Evolutionary conservation across 2,113 vertebrate species (phyloP), one percentile per base, ranked within the genome.

Genomic region (Otolemur garnettii): DNA sequence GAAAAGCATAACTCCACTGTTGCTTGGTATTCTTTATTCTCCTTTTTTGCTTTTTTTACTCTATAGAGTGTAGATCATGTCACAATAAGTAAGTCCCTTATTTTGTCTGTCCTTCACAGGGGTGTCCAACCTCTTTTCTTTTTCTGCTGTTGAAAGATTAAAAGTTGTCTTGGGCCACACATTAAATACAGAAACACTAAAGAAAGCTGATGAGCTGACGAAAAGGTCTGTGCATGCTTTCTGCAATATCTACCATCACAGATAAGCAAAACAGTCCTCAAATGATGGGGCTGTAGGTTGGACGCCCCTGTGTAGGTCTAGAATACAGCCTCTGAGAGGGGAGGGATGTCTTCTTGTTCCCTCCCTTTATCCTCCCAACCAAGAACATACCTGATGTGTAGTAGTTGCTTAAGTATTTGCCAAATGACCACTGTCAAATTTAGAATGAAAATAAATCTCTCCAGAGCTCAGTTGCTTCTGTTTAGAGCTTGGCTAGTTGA

Each of bases 381-480:
- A 11, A n/a, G 77, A 60, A 21, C 4, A 17, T n/a, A 35, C n/a
- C 7, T 77, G 64, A 59, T 69, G 5, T 6, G 5, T 4, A 21
- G 26, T 57, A 18, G 11, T 30, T 14, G 28, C 38, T 72, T 7
- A 24, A 68, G 21, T 30, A 84, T 80, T 92, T 89, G 57, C 68
- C 78, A 74, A 30, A 22, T 10, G 15, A 50, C 66, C 26, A 30
- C 38, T 57, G 77, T 80, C 74, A 69, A 19, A 28, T 28, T 30
- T 79, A 91, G 80, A 93, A 19, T 3, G 78, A 33, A 72, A 90
- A 80, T 19, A 86, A 60, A 26, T 87, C 42, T 89, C 62, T 80
- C 7, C 50, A 9, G 21, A 87, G 66, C 24, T 84, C 71, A 12
- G 2, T 64, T 77, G 33, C 26, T 42, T 90, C 69, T 91, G 84